These are phyloP conservation scores for Perca fluviatilis DNA, from an alignment of 2,113 vertebrate species.

Conservation along the genomic window DNA sequence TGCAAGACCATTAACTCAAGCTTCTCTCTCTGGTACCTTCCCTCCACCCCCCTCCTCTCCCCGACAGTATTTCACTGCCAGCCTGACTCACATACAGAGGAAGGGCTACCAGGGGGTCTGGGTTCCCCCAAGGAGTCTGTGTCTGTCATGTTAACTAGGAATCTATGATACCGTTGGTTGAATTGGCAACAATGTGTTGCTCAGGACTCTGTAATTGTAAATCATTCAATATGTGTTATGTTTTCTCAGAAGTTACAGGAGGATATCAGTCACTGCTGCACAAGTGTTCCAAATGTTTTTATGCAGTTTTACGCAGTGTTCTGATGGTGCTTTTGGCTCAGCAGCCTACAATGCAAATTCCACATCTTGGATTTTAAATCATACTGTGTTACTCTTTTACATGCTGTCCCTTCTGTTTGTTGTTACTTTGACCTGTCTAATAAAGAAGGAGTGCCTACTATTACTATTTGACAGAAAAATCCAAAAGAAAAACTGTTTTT, in stretches of 20 bases:
- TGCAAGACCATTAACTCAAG: conserved; percentile 96
- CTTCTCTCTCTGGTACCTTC: conserved; percentile 75
- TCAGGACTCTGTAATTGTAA: conserved; percentile 24
- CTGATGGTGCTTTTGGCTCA: conserved; percentile 8
- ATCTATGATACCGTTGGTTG: conserved; percentile 42
- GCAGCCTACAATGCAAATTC: conserved; percentile 21
- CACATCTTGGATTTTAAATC: conserved; percentile 26
- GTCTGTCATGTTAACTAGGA: conserved; percentile 70
- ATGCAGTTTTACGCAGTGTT: neutral
- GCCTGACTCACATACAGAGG: conserved; percentile 41
- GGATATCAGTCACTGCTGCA: neutral
- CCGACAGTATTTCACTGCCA: conserved; percentile 66
- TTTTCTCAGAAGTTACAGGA: conserved; percentile 7
- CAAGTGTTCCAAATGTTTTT: neutral
- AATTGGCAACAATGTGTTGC: conserved; percentile 40
- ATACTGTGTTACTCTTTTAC: conserved; percentile 7
- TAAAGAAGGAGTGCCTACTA: neutral
- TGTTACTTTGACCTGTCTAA: neutral
- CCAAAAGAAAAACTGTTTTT: neutral
- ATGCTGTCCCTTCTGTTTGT: neutral
- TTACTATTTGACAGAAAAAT: neutral
- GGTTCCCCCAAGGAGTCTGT: conserved; percentile 59
- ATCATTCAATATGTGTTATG: conserved; percentile 11
- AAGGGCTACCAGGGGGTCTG: conserved; percentile 56
- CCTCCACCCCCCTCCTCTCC: conserved; percentile 59